A percentile compares a stretch with the other conserved stretches of the same genome.
phyloP scores from a whole-genome alignment of 2,797 vertebrate genomes.

The Anguilla megastoma region DNA sequence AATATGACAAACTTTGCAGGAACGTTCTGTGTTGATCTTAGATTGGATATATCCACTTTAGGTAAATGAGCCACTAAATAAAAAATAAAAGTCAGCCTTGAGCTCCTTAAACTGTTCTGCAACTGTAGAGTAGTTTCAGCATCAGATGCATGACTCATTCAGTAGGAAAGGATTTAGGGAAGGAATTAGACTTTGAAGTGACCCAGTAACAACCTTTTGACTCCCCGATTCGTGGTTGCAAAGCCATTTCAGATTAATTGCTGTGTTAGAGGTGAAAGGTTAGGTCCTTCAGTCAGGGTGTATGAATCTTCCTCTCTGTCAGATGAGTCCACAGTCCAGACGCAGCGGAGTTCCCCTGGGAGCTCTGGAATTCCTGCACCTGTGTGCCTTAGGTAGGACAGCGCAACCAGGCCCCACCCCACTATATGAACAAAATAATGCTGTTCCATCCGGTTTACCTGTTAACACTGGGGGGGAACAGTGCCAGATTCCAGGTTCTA shows the following conservation, averaged over 20 bases:
- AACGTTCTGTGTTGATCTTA: not conserved
- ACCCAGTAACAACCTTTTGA: not conserved
- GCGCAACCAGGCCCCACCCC: not conserved
- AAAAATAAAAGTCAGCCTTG: too few relatives aligned
- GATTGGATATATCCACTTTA: not conserved
- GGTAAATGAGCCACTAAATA: too few relatives aligned
- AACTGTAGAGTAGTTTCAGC: not conserved
- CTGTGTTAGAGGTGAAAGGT: not conserved
- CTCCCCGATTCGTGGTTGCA: not conserved
- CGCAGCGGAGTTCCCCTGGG: not conserved
- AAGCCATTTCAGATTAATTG: conserved; percentile 2
- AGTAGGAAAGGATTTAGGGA: not conserved
- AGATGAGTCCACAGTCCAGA: not conserved
- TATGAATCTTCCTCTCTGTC: conserved; percentile 17
- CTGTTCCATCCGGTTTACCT: not conserved
- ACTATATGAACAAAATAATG: not conserved
- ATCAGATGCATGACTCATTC: not conserved
- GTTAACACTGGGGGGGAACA: not conserved
- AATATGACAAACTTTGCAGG: not conserved
- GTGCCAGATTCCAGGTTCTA: not conserved
- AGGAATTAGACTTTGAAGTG: conserved; percentile 13
- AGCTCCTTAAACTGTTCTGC: not conserved
- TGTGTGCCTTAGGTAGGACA: not conserved
- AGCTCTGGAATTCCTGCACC: conserved; percentile 17
- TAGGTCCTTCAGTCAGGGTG: conserved; percentile 1